A percentile compares a stretch with the other conserved stretches of the same genome.
phyloP scores from a whole-genome alignment of 2,113 vertebrate species.

The Sardina pilchardus region DNA sequence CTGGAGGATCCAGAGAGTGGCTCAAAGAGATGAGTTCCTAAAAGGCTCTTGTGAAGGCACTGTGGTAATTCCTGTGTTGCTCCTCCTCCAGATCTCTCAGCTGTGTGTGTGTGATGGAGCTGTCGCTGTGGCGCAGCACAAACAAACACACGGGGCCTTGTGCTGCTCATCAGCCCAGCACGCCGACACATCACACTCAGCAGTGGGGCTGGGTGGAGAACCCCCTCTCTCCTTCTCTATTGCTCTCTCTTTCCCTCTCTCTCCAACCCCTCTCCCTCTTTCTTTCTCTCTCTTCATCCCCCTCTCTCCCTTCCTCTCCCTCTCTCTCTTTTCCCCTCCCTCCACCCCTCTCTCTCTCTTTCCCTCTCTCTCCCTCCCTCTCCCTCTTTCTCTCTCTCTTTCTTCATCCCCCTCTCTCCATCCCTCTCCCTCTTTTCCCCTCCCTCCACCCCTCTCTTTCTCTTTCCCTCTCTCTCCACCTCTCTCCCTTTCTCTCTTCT shows the following conservation, averaged over 20 bases:
- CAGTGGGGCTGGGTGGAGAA: slow-evolving; percentile 9
- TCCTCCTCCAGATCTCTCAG: background rate
- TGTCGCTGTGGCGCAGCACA: background rate
- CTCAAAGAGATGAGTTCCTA: background rate
- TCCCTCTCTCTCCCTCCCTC: background rate
- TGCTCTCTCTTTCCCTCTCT: background rate
- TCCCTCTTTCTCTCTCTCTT: background rate
- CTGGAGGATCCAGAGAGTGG: background rate
- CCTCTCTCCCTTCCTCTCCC: background rate
- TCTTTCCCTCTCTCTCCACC: background rate
- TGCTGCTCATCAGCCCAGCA: slow-evolving; percentile 20
- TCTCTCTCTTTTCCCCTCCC: background rate
- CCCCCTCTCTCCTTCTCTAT: background rate
- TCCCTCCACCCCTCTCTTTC: background rate
- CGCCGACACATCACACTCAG: slow-evolving; percentile 27
- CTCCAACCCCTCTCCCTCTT: background rate
- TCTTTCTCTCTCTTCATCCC: too few relatives aligned
- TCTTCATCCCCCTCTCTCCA: background rate
- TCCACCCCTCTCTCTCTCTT: background rate
- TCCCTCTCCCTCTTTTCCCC: background rate
- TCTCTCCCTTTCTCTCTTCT: background rate
- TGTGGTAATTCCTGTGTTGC: background rate
- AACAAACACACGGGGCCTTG: slow-evolving; percentile 12
- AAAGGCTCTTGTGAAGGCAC: background rate
- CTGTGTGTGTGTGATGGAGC: background rate